Evolutionary conservation across 2,888 invertebrate species (phyloP).

Genomic region (Ectobius pallidus): DNA sequence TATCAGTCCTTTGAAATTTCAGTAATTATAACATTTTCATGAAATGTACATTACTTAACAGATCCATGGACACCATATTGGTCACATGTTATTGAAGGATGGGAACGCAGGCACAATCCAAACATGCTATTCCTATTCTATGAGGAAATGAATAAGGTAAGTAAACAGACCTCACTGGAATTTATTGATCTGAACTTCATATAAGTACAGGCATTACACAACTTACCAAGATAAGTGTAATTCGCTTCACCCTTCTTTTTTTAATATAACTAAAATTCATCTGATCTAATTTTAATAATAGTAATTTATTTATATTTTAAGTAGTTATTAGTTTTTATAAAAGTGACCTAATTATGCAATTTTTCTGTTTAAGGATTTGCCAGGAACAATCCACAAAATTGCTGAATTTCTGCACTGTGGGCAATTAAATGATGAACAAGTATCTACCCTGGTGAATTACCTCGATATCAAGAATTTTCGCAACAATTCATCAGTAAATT

Average conservation of each 20-base stretch:
- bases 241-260: too few species aligned
- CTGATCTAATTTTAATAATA: too few species aligned
- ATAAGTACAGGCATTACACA: too few species aligned
- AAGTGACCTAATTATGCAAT: background rate
- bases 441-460: slow-evolving; percentile 69
- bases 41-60: too few species aligned
- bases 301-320: too few species aligned
- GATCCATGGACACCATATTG: slow-evolving; percentile 80
- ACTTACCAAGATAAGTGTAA: too few species aligned
- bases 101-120: slow-evolving; percentile 66
- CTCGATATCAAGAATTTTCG: slow-evolving; percentile 83
- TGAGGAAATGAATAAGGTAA: slow-evolving; percentile 75
- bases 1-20: too few species aligned
- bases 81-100: slow-evolving; percentile 79
- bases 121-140: slow-evolving; percentile 80
- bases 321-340: too few species aligned
- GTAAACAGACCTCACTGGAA: too few species aligned
- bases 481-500: slow-evolving; percentile 79
- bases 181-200: too few species aligned
- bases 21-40: too few species aligned
- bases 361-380: slow-evolving; percentile 60
- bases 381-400: slow-evolving; percentile 62
- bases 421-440: slow-evolving; percentile 57
- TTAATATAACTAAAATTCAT: too few species aligned
- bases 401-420: slow-evolving; percentile 65